Conservation (phyloP, 2,797 vertebrate genomes). For the Macrochelys suwanniensis region DNA sequence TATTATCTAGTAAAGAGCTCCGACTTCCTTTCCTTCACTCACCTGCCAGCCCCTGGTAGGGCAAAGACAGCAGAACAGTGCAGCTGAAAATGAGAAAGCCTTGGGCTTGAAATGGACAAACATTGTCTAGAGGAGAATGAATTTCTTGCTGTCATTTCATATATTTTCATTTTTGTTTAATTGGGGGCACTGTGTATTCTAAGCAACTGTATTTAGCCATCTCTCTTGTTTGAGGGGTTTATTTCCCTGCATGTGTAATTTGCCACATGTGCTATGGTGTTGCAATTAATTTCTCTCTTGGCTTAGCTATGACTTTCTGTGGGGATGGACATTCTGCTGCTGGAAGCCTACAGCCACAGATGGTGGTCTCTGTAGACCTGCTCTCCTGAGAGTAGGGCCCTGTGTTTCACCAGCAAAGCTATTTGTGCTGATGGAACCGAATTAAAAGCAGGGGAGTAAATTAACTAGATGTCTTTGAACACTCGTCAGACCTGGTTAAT, state of each 20-base stretch:
- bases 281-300: neutral
- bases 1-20: neutral
- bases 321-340: neutral
- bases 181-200: neutral
- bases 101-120: neutral
- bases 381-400: neutral
- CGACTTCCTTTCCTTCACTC: neutral
- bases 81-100: neutral
- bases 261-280: neutral
- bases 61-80: neutral
- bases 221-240: constrained; percentile 17
- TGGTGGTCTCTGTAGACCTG: neutral
- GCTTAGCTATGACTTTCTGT: neutral
- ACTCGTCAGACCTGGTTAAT: neutral
- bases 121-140: neutral
- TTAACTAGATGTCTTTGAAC: neutral
- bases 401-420: neutral
- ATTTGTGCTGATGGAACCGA: neutral
- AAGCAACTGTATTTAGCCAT: neutral
- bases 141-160: constrained; percentile 1
- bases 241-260: neutral
- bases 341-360: neutral
- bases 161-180: constrained; percentile 10
- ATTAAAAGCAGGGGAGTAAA: constrained; percentile 24
- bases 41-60: neutral